Base-by-base conservation (phyloP, 2,113 vertebrate genomes). In the Physeter macrocephalus region DNA sequence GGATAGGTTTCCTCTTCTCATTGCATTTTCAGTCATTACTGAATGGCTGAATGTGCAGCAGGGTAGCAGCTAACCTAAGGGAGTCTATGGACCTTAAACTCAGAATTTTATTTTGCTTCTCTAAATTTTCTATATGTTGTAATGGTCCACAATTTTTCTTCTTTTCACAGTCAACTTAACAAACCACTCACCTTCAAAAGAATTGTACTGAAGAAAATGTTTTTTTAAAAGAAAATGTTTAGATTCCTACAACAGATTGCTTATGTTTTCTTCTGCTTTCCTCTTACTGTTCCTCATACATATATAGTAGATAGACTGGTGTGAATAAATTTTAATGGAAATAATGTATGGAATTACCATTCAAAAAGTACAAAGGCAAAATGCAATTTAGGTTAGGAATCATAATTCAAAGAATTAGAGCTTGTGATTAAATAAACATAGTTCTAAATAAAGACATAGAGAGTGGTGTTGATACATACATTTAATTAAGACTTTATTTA, bases 1-100 rank as follows among this genome's bases (percentile, higher is more conserved):
- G 59, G 80, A 95, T 75, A 93, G 21, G 80, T 95, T 95, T 93
- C 89, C 39, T 89, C 83, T 92, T 95, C 62, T 64, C 8, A 84
- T 66, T 94, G 29, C 29, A 66, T 67, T 80, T 83, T 18, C 23
- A 23, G 91, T 93, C 91, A 31, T 36, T 89, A 61, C 49, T 83
- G 27, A 77, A 77, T 75, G 13, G 85, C n/a, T 94, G 25, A n/a
- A 17, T 90, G 67, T 77, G 17, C 7, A 94, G 14, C 39, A 25
- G 64, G 74, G 54, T 23, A 46, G 27, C 18, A 72, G n/a, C 21
- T 87, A n/a, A 25, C 20, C 34, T 83, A 46, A 31, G 59, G 52
- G 14, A 82, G 12, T 57, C 17, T 36, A 13, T 0, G 7, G 20
- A 80, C 31, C 25, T 15, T 39, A 46, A 31, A 27, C 8, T 82